Percentiles rank a stretch among this genome's conserved stretches.
Conservation (phyloP, 1,140 invertebrate genomes). For the Nephila pilipes region DNA sequence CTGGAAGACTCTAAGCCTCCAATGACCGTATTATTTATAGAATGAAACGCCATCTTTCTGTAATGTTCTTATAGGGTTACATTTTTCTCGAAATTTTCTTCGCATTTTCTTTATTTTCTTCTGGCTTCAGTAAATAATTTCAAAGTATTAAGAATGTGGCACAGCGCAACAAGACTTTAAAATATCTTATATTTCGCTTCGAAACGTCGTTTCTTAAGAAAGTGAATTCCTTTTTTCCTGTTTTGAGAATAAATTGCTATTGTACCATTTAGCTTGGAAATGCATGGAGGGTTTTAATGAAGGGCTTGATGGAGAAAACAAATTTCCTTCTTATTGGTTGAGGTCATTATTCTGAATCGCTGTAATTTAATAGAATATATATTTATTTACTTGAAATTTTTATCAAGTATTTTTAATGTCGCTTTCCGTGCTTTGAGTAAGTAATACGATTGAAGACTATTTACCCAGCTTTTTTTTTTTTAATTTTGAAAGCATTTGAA, state of each 20-base stretch:
- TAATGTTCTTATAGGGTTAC: background rate
- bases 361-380: too few species aligned
- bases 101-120: background rate
- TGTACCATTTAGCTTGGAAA: background rate
- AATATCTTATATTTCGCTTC: background rate
- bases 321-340: background rate
- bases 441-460: too few species aligned
- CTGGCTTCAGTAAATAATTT: background rate
- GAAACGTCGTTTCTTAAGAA: background rate
- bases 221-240: background rate
- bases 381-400: too few species aligned
- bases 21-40: constrained; percentile 55
- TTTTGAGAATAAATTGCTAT: background rate
- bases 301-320: background rate
- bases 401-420: too few species aligned
- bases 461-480: too few species aligned
- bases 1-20: constrained; percentile 40
- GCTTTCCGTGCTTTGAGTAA: too few species aligned
- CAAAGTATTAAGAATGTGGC: background rate
- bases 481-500: too few species aligned
- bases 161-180: constrained; percentile 9
- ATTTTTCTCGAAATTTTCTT: constrained; percentile 19
- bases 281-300: background rate
- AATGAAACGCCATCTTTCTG: constrained; percentile 38
- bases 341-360: background rate